Conservation (phyloP, 2,888 invertebrate genomes). For the Panzeria rudis region DNA sequence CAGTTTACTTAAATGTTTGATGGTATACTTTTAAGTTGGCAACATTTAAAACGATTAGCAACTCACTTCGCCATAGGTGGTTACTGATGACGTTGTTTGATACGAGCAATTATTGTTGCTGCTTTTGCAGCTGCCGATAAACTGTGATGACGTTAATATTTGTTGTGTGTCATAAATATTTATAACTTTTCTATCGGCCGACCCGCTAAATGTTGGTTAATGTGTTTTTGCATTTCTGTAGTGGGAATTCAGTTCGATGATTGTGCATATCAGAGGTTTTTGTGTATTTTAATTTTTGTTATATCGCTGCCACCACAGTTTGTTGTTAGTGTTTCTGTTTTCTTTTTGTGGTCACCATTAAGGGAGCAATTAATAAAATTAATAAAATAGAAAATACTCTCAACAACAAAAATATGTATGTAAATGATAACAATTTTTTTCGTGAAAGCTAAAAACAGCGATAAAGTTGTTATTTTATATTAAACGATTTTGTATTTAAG, state of each 20-base stretch:
- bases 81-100: neutral
- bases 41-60: conserved; percentile 30
- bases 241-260: conserved; percentile 45
- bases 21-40: conserved; percentile 1
- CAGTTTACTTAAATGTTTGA: neutral
- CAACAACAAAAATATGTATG: no score
- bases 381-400: conserved; percentile 38
- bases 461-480: neutral
- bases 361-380: conserved; percentile 56
- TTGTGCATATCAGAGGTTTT: conserved; percentile 66
- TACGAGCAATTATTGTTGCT: conserved; percentile 2
- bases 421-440: conserved; percentile 13
- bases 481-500: no score
- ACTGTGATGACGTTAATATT: neutral
- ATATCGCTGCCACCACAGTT: neutral
- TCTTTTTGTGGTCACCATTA: conserved; percentile 56
- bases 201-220: conserved; percentile 41
- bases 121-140: conserved; percentile 8
- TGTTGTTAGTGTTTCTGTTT: neutral
- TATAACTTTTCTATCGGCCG: neutral
- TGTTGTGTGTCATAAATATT: conserved; percentile 12
- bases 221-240: conserved; percentile 37
- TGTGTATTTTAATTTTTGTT: conserved; percentile 28
- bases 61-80: conserved; percentile 1
- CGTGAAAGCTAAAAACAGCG: neutral